phyloP scores from a whole-genome alignment of 2,797 vertebrate genomes.

The Antennarius maculatus region DNA sequence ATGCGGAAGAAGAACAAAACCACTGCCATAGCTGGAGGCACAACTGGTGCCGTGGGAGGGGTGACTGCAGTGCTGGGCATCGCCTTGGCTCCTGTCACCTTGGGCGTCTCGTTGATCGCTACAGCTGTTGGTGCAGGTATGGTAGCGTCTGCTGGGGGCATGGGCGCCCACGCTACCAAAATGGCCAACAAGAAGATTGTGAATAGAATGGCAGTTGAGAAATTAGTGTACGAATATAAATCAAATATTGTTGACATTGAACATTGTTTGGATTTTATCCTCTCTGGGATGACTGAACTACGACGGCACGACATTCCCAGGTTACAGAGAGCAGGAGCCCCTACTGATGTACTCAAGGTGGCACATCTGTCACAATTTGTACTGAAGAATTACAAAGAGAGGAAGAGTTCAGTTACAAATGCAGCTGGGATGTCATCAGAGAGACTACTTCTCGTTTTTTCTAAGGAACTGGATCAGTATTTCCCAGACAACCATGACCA shows the following conservation, averaged over 20 bases:
- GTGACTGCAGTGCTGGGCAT: conserved; percentile 70
- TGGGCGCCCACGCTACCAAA: conserved; percentile 46
- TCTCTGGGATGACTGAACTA: conserved; percentile 64
- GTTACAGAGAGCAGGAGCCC: conserved; percentile 44
- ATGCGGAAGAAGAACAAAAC: conserved; percentile 61
- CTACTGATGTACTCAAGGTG: conserved; percentile 37
- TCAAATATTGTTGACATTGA: conserved; percentile 55
- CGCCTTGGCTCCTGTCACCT: conserved; percentile 67
- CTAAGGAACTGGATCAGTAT: conserved; percentile 59
- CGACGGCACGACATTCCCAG: conserved; percentile 45
- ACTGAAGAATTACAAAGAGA: neutral
- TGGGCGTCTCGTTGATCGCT: conserved; percentile 71
- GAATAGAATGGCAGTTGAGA: conserved; percentile 49
- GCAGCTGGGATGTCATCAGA: conserved; percentile 38
- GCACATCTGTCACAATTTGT: conserved; percentile 50
- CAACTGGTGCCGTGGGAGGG: conserved; percentile 72
- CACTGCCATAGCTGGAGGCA: conserved; percentile 70
- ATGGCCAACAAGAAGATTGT: conserved; percentile 51
- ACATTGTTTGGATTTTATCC: conserved; percentile 61
- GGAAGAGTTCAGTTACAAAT: conserved; percentile 3
- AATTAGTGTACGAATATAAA: conserved; percentile 54
- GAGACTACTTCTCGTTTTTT: conserved; percentile 59
- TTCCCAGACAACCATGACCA: conserved; percentile 55
- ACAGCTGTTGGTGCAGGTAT: conserved; percentile 71
- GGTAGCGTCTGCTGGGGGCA: conserved; percentile 66